Evolutionary conservation across 2,888 invertebrate species (phyloP).

Genomic region (Drosophila eohydei): DNA sequence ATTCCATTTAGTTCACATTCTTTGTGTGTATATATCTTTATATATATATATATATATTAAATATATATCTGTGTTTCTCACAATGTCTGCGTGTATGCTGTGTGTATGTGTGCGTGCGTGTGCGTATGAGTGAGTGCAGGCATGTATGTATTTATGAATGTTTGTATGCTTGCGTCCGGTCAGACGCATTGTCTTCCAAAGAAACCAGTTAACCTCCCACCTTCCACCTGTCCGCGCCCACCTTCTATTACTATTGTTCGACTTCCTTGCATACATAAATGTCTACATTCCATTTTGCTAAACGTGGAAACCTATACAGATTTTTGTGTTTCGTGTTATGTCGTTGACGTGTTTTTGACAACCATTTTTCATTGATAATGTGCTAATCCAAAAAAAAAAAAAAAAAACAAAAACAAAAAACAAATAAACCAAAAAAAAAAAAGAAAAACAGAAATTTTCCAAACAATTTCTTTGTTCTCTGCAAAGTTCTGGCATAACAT

Average conservation of each 20-base stretch:
- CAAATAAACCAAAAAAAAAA: not conserved
- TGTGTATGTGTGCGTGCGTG: slow-evolving; percentile 1
- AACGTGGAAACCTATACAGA: slow-evolving; percentile 19
- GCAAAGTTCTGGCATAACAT: slow-evolving; percentile 18
- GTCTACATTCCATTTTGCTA: slow-evolving; percentile 6
- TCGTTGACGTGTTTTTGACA: slow-evolving; percentile 45
- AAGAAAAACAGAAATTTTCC: not conserved
- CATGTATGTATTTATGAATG: slow-evolving; percentile 29
- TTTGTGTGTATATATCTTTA: slow-evolving; percentile 16
- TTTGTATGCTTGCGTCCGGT: slow-evolving; percentile 25
- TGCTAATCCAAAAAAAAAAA: slow-evolving; percentile 18
- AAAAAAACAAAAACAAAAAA: not conserved
- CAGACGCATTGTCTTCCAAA: slow-evolving; percentile 15
- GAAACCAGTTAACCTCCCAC: slow-evolving; percentile 1
- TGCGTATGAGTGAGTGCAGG: slow-evolving; percentile 25
- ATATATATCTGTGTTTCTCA: slow-evolving; percentile 19
- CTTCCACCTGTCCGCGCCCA: not conserved
- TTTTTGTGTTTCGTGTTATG: slow-evolving; percentile 46
- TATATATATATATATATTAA: not conserved
- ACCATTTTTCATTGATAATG: slow-evolving; percentile 36
- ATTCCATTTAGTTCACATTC: slow-evolving; percentile 27
- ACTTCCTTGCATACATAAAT: slow-evolving; percentile 17
- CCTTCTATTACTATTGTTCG: slow-evolving; percentile 7
- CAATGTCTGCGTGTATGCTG: slow-evolving; percentile 14
- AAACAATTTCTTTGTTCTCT: slow-evolving; percentile 29